Evolutionary conservation across 2,797 vertebrate genomes (phyloP).

Genomic region (Sciaenops ocellatus): DNA sequence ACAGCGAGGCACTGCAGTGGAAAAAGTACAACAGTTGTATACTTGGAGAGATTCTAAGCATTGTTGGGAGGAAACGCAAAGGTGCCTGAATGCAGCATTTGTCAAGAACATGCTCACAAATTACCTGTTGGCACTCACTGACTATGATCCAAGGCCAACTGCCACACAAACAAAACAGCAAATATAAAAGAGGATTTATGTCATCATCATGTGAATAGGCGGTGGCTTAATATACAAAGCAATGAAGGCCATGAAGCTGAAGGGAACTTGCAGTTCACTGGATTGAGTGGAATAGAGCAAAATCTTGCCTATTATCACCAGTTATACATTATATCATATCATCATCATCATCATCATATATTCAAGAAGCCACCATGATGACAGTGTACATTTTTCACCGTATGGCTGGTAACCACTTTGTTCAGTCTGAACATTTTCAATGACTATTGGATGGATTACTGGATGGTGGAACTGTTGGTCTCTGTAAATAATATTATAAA

Average conservation of each 20-base stretch:
- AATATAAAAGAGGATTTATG: constrained; percentile 47
- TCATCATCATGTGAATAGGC: constrained; percentile 42
- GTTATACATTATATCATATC: background rate
- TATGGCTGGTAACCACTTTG: background rate
- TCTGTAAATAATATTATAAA: too few species aligned
- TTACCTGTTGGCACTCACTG: constrained; percentile 27
- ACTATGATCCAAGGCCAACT: constrained; percentile 22
- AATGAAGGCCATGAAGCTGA: constrained; percentile 76
- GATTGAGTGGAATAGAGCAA: constrained; percentile 84
- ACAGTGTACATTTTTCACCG: background rate
- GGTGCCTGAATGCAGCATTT: constrained; percentile 39
- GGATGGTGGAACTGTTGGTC: too few species aligned
- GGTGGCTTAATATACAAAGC: constrained; percentile 44
- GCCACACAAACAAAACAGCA: constrained; percentile 42
- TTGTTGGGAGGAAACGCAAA: constrained; percentile 48
- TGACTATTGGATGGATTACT: background rate
- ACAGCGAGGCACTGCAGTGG: constrained; percentile 51
- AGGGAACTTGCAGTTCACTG: constrained; percentile 76
- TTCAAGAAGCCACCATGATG: background rate
- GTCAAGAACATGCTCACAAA: constrained; percentile 48
- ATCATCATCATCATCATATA: background rate
- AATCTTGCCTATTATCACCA: constrained; percentile 33
- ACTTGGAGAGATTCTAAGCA: constrained; percentile 47
- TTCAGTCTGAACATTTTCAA: background rate
- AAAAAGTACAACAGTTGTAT: constrained; percentile 52